Percentiles rank a stretch among this genome's conserved stretches.
These are phyloP conservation scores for Gastracanthus pulcherrimus DNA, from an alignment of 2,888 invertebrate species.

Conservation along the genomic window DNA sequence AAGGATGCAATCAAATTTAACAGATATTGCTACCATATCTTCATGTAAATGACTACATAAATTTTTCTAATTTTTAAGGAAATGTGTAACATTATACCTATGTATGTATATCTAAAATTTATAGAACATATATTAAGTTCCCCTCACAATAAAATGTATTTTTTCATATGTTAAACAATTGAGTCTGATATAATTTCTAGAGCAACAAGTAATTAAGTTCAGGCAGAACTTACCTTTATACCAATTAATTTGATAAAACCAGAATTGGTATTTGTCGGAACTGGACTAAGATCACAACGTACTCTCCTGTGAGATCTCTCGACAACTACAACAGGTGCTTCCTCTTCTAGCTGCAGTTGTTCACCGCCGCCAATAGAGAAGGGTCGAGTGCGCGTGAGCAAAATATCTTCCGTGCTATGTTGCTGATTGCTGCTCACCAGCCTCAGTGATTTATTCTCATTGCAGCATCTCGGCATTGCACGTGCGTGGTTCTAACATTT, in stretches of 20 bases:
- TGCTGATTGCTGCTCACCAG: slow-evolving; percentile 72
- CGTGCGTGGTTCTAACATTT: slow-evolving; percentile 65
- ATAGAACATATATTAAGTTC: too few species aligned
- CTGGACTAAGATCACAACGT: slow-evolving; percentile 75
- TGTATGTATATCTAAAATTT: too few species aligned
- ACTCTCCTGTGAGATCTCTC: slow-evolving; percentile 75
- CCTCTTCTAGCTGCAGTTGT: slow-evolving; percentile 71
- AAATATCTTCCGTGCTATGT: slow-evolving; percentile 69
- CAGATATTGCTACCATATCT: too few species aligned
- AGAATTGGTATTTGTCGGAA: slow-evolving; percentile 72
- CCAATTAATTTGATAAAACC: slow-evolving; percentile 71
- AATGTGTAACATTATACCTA: too few species aligned
- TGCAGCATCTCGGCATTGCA: slow-evolving; percentile 78
- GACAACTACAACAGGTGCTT: slow-evolving; percentile 69
- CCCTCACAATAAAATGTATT: too few species aligned
- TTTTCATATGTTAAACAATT: too few species aligned
- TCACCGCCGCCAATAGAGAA: slow-evolving; percentile 70
- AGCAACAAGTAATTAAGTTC: not conserved
- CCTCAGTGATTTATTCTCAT: slow-evolving; percentile 76
- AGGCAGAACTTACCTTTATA: slow-evolving; percentile 70
- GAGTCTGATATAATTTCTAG: too few species aligned
- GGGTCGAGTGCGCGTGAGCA: slow-evolving; percentile 68
- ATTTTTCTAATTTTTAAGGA: too few species aligned
- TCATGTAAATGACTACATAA: not conserved
- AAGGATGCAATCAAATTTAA: too few species aligned